Percentiles rank a stretch among this genome's conserved stretches.
Evolutionary conservation across 2,113 vertebrate genomes (phyloP).

Genomic region (Numenius arquata): DNA sequence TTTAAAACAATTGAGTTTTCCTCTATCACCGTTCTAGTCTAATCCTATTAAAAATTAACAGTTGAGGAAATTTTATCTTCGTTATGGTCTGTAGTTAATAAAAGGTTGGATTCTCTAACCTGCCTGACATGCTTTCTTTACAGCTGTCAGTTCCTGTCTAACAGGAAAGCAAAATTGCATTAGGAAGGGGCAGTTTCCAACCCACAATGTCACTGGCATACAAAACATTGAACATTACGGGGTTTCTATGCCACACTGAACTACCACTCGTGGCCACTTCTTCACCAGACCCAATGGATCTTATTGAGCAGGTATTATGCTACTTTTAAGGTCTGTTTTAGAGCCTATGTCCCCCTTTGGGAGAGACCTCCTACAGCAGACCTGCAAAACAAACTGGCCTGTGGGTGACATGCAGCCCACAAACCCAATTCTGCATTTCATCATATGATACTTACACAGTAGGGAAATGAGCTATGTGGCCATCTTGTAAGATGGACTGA

Average conservation of each 20-base stretch:
- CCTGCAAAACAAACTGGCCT: background rate
- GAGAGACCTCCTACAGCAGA: background rate
- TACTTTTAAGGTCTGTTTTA: background rate
- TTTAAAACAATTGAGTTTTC: background rate
- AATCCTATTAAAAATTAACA: background rate
- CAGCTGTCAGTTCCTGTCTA: background rate
- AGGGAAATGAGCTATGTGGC: background rate
- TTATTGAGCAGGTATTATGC: background rate
- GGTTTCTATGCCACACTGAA: background rate
- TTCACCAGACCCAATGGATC: background rate
- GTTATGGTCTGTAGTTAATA: background rate
- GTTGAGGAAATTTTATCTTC: background rate
- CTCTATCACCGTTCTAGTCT: background rate
- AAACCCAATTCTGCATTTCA: background rate
- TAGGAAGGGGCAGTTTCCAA: background rate
- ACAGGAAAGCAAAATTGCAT: background rate
- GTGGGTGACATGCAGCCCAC: background rate
- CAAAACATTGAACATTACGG: fast-evolving
- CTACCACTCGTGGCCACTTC: background rate
- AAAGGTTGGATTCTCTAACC: background rate
- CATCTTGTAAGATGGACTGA: background rate
- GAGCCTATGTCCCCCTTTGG: background rate
- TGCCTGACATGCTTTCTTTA: background rate
- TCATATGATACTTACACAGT: background rate
- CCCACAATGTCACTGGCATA: background rate